Evolutionary conservation across 2,888 invertebrate species (phyloP).

Genomic region (Pyrgus malvae): DNA sequence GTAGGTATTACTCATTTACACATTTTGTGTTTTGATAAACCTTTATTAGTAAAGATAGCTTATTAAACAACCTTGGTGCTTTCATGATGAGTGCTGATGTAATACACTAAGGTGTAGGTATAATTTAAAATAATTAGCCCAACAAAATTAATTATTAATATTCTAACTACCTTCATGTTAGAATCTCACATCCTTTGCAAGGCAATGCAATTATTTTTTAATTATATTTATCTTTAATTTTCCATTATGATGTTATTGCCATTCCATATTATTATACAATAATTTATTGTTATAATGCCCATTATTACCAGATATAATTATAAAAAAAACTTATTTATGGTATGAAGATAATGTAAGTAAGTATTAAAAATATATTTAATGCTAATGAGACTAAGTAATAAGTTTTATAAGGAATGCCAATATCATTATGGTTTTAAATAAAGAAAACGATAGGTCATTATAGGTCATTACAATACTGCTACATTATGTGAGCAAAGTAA

Average conservation of each 20-base stretch:
- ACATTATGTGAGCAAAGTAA: background rate
- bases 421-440: background rate
- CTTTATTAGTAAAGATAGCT: too few relatives aligned
- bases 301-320: too few relatives aligned
- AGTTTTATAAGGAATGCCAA: background rate
- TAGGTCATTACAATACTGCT: constrained; percentile 10
- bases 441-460: constrained; percentile 15
- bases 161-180: background rate
- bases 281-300: too few relatives aligned
- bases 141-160: background rate
- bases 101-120: background rate
- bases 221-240: background rate
- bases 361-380: background rate
- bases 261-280: too few relatives aligned
- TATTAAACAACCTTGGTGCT: background rate
- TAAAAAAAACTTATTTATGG: too few relatives aligned
- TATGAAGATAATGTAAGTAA: too few relatives aligned
- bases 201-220: background rate
- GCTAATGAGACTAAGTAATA: background rate
- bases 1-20: too few relatives aligned
- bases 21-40: too few relatives aligned
- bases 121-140: background rate
- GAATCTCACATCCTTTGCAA: background rate
- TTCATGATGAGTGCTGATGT: background rate
- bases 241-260: background rate